Percentiles rank a stretch among this genome's conserved stretches.
Conservation (phyloP, 2,888 invertebrate genomes). For the Drosophila emarginata region DNA sequence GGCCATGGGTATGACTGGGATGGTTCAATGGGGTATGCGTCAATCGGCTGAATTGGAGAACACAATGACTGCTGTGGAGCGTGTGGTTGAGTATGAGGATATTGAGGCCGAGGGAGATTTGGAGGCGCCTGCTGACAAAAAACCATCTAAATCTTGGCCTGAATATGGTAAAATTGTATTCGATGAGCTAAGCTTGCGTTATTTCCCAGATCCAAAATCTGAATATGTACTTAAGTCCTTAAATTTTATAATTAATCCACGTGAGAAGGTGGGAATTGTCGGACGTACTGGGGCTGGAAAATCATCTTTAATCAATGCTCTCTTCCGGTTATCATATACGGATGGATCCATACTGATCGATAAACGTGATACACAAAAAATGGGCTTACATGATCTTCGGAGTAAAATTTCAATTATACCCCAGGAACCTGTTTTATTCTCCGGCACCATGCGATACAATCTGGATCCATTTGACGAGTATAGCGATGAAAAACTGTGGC, state of each 20-base stretch:
- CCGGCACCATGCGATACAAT: constrained; percentile 93
- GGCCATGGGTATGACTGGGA: constrained; percentile 89
- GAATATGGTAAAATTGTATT: constrained; percentile 87
- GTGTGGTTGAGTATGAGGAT: constrained; percentile 87
- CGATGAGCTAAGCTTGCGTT: constrained; percentile 87
- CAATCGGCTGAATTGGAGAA: constrained; percentile 95
- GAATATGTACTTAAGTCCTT: constrained; percentile 90
- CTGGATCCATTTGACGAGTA: constrained; percentile 94
- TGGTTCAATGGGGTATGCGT: constrained; percentile 91
- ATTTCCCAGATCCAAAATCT: constrained; percentile 85
- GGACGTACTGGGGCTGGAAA: constrained; percentile 90
- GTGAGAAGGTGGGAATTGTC: constrained; percentile 88
- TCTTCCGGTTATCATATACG: constrained; percentile 90
- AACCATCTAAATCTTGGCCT: constrained; percentile 89
- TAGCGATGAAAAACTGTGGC: constrained; percentile 91
- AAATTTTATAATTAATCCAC: constrained; percentile 85
- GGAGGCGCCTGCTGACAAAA: constrained; percentile 86
- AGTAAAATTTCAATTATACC: constrained; percentile 92
- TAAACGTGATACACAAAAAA: constrained; percentile 86
- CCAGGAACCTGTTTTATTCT: constrained; percentile 92
- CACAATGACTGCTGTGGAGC: constrained; percentile 95
- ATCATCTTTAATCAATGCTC: constrained; percentile 87
- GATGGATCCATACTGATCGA: constrained; percentile 93
- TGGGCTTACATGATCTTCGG: constrained; percentile 90
- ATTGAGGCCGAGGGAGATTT: constrained; percentile 84